These are phyloP conservation scores for Cephus pygmeus DNA, from an alignment of 2,888 invertebrate genomes.

Conservation along the genomic window DNA sequence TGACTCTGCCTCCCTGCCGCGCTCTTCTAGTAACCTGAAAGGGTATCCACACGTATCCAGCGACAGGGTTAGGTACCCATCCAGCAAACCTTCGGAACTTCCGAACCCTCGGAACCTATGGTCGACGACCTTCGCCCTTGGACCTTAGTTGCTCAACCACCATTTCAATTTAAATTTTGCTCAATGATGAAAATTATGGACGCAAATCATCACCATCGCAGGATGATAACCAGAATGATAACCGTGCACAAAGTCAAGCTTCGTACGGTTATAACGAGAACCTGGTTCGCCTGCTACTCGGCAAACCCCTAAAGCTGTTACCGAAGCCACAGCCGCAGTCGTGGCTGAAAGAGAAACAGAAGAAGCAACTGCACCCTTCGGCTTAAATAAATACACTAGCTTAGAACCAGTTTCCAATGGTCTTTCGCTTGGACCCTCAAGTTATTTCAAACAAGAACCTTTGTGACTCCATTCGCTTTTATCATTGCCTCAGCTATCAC, in stretches of 20 bases:
- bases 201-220: neutral
- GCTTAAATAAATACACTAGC: neutral
- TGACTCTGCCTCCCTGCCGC: neutral
- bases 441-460: neutral
- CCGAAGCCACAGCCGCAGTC: neutral
- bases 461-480: neutral
- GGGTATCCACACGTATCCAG: neutral
- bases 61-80: neutral
- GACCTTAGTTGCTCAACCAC: neutral
- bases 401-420: neutral
- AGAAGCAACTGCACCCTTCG: neutral
- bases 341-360: neutral
- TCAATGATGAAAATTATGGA: neutral
- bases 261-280: neutral
- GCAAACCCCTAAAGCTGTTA: neutral
- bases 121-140: conserved; percentile 15
- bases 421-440: neutral
- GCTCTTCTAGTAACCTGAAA: neutral
- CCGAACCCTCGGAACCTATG: conserved; percentile 7
- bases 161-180: neutral
- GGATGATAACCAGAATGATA: too few relatives aligned
- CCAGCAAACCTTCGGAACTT: neutral
- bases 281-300: neutral
- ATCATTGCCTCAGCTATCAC: neutral
- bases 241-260: neutral